Percentiles rank a stretch among this genome's conserved stretches.
These are phyloP conservation scores for Andrena haemorrhoa DNA, from an alignment of 2,888 invertebrate genomes.

Conservation along the genomic window DNA sequence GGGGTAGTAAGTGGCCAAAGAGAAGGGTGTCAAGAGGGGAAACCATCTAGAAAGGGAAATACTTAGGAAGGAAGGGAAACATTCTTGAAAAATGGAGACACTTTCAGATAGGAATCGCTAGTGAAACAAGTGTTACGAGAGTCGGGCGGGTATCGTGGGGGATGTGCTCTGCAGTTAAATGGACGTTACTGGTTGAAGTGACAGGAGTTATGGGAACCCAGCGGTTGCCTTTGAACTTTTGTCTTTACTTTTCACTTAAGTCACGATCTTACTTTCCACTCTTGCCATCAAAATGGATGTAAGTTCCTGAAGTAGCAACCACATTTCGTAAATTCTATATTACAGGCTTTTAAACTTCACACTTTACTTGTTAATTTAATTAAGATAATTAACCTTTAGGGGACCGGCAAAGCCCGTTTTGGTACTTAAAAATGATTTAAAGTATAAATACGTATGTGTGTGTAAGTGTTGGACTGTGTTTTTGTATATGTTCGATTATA, in stretches of 20 bases:
- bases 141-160: neutral
- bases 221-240: slow-evolving; percentile 1
- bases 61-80: slow-evolving; percentile 9
- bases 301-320: neutral
- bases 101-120: slow-evolving; percentile 26
- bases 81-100: slow-evolving; percentile 21
- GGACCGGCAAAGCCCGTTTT: too few relatives aligned
- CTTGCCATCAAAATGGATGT: neutral
- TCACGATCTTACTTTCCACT: neutral
- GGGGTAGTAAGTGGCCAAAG: neutral
- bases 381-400: too few relatives aligned
- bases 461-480: too few relatives aligned
- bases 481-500: too few relatives aligned
- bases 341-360: neutral
- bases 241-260: slow-evolving; percentile 10
- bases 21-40: neutral
- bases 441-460: too few relatives aligned
- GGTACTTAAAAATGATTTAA: too few relatives aligned
- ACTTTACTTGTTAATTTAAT: too few relatives aligned
- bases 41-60: slow-evolving; percentile 7
- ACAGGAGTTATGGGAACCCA: neutral
- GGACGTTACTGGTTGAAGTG: neutral
- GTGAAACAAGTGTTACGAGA: slow-evolving; percentile 4
- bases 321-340: neutral
- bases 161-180: slow-evolving; percentile 5